Percentiles rank a stretch among this genome's conserved stretches.
Conservation (phyloP, 2,113 vertebrate species). For the Perca schrenkii region DNA sequence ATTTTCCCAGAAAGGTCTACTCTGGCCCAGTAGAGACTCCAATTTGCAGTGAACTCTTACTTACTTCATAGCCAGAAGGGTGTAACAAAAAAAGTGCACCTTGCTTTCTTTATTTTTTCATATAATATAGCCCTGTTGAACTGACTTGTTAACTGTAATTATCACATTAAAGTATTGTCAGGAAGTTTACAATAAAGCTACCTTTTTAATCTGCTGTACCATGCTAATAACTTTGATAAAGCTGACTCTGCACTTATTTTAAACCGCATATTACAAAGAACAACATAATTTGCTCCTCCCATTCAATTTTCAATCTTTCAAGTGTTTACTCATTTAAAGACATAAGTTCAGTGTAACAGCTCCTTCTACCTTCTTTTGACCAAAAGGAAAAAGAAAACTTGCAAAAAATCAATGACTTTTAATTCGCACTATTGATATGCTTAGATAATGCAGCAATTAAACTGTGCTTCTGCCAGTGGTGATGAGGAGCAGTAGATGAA, state of each 20-base stretch:
- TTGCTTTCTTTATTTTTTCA: constrained; percentile 29
- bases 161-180: constrained; percentile 23
- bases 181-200: neutral
- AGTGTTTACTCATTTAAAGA: constrained; percentile 46
- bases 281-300: neutral
- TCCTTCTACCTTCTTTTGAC: constrained; percentile 59
- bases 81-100: constrained; percentile 25
- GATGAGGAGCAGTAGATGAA: constrained; percentile 84
- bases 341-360: constrained; percentile 39
- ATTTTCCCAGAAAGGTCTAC: constrained; percentile 51
- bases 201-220: neutral
- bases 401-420: constrained; percentile 84
- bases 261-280: constrained; percentile 16
- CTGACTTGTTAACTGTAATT: constrained; percentile 42
- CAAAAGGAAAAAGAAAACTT: constrained; percentile 31
- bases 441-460: constrained; percentile 83
- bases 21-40: constrained; percentile 47
- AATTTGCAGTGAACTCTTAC: constrained; percentile 53
- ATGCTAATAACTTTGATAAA: neutral
- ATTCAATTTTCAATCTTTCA: constrained; percentile 9
- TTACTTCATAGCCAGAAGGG: constrained; percentile 41
- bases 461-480: constrained; percentile 79
- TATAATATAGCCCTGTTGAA: constrained; percentile 27
- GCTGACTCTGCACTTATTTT: constrained; percentile 20
- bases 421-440: constrained; percentile 84